These are phyloP conservation scores for Myiopsitta monachus DNA, from an alignment of 2,113 vertebrate genomes.

Conservation along the genomic window DNA sequence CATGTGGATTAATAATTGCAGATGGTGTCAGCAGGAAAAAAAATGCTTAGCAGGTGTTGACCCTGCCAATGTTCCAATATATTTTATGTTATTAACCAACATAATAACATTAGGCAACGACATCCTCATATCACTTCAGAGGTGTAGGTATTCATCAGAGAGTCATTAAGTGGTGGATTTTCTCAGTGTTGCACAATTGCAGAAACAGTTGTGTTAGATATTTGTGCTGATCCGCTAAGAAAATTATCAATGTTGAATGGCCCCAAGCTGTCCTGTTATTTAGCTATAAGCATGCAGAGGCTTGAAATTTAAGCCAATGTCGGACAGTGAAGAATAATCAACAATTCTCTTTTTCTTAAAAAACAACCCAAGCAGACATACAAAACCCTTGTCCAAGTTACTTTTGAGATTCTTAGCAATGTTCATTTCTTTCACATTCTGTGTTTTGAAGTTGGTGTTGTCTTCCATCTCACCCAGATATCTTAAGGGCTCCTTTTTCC, in stretches of 20 bases:
- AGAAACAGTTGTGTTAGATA: slow-evolving; percentile 30
- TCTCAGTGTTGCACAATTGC: slow-evolving; percentile 11
- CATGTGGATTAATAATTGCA: slow-evolving; percentile 37
- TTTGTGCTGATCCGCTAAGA: slow-evolving; percentile 7
- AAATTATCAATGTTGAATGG: background rate
- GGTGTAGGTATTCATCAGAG: slow-evolving; percentile 38
- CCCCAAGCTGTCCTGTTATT: background rate
- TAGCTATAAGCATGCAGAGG: background rate
- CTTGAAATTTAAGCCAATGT: background rate
- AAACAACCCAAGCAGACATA: background rate
- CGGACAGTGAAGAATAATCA: background rate
- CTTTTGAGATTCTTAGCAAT: background rate
- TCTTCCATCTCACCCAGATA: background rate
- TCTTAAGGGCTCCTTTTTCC: background rate
- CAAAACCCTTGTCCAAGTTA: background rate
- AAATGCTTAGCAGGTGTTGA: slow-evolving; percentile 48
- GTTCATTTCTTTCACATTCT: background rate
- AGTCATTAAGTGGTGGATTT: slow-evolving; percentile 17
- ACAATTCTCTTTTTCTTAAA: background rate
- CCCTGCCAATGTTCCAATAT: background rate
- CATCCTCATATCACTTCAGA: slow-evolving; percentile 45
- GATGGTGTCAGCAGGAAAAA: background rate
- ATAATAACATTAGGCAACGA: slow-evolving; percentile 37
- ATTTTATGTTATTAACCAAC: slow-evolving; percentile 49
- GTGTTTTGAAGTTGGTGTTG: background rate